Evolutionary conservation across 1,140 invertebrate species (phyloP), one percentile per base, ranked within the genome.

Genomic region (Thaumatotibia leucotreta): DNA sequence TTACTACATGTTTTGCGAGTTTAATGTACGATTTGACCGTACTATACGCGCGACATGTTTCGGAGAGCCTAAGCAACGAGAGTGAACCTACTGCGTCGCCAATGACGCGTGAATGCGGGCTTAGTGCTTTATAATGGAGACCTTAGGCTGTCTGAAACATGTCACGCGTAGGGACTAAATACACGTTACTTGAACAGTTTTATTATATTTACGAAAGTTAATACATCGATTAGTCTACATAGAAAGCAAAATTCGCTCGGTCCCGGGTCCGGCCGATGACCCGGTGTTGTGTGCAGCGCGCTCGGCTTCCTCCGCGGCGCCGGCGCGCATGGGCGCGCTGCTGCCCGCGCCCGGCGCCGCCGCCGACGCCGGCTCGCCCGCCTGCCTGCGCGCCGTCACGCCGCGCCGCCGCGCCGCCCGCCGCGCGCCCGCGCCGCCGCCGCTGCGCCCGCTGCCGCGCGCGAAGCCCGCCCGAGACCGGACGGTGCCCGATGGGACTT

Each of bases 311-410:
- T 75, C 69, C 62, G 76, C 71, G 29, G 81, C 65, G 65, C 66
- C 71, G 39, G 82, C 50, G 50, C 31, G 87, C 75, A 91, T 92
- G 91, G 91, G 89, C 11, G 89, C 91, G 64, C 75, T 92, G 22
- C 39, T 92, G 91, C 77, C 86, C 84, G 75, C 77, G 81, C 87
- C 87, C 76, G 90, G 87, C 67, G 80, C 89, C 68, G 81, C 84
- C 84, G 84, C 86, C 81, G 82, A 81, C 68, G 75, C 79, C 65
- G 73, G n/a, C n/a, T 74, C 85, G 63, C 91, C 91, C 63, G 92
- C 91, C 67, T 92, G 92, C 74, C 84, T 92, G 67, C 86, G 75
- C 79, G 88, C 83, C 75, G 87, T 92, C 75, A 83, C 90, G 31
- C 83, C 85, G 83, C 70, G 86, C 85, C 73, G 82, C 89, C 54